These are phyloP conservation scores for Actinia tenebrosa DNA, from an alignment of 64 coral and sea anemone species.

Conservation along the genomic window DNA sequence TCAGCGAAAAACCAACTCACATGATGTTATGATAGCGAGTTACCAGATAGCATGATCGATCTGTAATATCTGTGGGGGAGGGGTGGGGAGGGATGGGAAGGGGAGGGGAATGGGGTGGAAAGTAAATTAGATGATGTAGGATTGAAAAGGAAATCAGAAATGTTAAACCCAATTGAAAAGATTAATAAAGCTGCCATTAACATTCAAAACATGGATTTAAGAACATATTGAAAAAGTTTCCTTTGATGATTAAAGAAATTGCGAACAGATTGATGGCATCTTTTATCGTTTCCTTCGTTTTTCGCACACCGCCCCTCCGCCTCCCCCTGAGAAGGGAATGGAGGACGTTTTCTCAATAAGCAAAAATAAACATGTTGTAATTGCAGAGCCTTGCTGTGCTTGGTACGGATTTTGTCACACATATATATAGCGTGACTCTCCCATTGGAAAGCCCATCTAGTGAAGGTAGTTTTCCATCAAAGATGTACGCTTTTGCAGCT, in stretches of 20 bases:
- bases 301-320: neutral
- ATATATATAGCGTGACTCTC: neutral
- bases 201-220: no score
- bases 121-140: neutral
- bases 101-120: neutral
- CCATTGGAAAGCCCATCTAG: no score
- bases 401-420: neutral
- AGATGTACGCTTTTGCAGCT: constrained; percentile 7
- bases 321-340: neutral
- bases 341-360: neutral
- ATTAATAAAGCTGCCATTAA: no score
- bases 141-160: neutral
- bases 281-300: neutral
- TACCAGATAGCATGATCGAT: neutral
- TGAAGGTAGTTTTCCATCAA: neutral
- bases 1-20: neutral
- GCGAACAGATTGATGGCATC: no score
- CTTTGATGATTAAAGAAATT: no score
- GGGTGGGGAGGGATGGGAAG: neutral
- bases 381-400: neutral
- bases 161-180: no score
- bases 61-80: neutral
- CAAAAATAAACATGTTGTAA: neutral
- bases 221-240: no score
- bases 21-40: neutral